Evolutionary conservation across 2,113 vertebrate species (phyloP).

Genomic region (Cepphus grylle): DNA sequence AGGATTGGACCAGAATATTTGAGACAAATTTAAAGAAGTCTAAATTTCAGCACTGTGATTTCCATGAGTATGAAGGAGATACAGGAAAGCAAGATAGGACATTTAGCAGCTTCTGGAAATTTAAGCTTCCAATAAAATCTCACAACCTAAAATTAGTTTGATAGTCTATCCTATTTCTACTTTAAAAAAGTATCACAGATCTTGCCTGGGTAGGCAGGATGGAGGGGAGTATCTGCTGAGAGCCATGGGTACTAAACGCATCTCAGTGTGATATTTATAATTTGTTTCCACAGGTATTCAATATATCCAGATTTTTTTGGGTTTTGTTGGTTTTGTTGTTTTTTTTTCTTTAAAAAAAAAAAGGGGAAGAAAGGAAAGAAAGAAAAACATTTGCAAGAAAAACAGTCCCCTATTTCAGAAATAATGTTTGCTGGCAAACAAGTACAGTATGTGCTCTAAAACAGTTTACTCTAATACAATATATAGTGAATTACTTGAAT

Average conservation of each 20-base stretch:
- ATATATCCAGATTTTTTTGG: not conserved
- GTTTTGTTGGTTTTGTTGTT: not conserved
- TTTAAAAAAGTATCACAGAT: not conserved
- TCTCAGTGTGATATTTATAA: not conserved
- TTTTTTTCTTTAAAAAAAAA: not conserved
- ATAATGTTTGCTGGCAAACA: slow-evolving; percentile 65
- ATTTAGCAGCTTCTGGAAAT: not conserved
- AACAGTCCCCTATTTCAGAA: slow-evolving; percentile 46
- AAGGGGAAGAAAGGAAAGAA: slow-evolving; percentile 25
- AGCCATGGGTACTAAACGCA: not conserved
- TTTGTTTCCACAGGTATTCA: slow-evolving; percentile 10
- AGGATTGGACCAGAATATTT: not conserved
- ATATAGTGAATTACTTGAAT: slow-evolving; percentile 69
- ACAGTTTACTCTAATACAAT: slow-evolving; percentile 68
- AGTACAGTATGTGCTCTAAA: slow-evolving; percentile 64
- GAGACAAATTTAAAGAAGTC: not conserved
- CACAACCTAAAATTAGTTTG: not conserved
- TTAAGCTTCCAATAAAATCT: not conserved
- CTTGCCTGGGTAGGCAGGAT: not conserved
- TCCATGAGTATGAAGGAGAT: not conserved
- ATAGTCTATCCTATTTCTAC: not conserved
- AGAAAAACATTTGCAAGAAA: slow-evolving; percentile 46
- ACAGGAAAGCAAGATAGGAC: not conserved
- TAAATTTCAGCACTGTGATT: not conserved
- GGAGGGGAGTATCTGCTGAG: not conserved